These are phyloP conservation scores for Belgica antarctica DNA, from an alignment of 2,888 invertebrate species.

Conservation along the genomic window DNA sequence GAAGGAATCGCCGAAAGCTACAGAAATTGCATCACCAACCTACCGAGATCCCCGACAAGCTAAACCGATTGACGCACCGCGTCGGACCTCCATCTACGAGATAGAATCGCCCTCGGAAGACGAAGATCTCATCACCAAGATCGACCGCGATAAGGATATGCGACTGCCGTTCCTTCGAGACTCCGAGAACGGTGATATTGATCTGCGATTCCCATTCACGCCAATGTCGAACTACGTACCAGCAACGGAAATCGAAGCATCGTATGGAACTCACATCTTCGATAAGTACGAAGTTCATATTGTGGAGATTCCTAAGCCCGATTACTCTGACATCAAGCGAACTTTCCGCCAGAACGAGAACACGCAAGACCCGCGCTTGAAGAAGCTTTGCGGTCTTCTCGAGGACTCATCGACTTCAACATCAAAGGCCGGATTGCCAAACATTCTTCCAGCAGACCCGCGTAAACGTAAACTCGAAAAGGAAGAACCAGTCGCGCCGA, in stretches of 20 bases:
- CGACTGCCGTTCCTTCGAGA: slow-evolving; percentile 46
- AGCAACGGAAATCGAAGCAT: slow-evolving; percentile 83
- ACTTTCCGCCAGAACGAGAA: slow-evolving; percentile 51
- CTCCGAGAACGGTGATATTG: slow-evolving; percentile 62
- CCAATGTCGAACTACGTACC: slow-evolving; percentile 75
- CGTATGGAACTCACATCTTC: slow-evolving; percentile 72
- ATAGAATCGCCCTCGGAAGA: slow-evolving; percentile 43
- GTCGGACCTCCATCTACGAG: slow-evolving; percentile 45
- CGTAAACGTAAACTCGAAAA: slow-evolving; percentile 54
- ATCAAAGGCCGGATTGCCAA: slow-evolving; percentile 45
- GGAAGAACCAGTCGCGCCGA: slow-evolving; percentile 50
- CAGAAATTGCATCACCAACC: slow-evolving; percentile 32
- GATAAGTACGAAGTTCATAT: slow-evolving; percentile 64
- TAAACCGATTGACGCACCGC: not conserved
- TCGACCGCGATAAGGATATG: slow-evolving; percentile 50
- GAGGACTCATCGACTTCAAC: slow-evolving; percentile 59
- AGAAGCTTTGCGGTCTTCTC: slow-evolving; percentile 70
- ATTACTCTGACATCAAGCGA: slow-evolving; percentile 69
- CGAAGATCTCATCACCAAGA: slow-evolving; percentile 28
- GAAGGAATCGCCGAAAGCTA: slow-evolving; percentile 21
- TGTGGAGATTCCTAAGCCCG: slow-evolving; percentile 69
- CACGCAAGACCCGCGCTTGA: slow-evolving; percentile 71
- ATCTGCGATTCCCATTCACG: slow-evolving; percentile 77
- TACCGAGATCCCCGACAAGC: slow-evolving; percentile 6
- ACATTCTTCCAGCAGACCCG: slow-evolving; percentile 45